Evolutionary conservation across 2,797 vertebrate genomes (phyloP).

Genomic region (Esox masquinongy): DNA sequence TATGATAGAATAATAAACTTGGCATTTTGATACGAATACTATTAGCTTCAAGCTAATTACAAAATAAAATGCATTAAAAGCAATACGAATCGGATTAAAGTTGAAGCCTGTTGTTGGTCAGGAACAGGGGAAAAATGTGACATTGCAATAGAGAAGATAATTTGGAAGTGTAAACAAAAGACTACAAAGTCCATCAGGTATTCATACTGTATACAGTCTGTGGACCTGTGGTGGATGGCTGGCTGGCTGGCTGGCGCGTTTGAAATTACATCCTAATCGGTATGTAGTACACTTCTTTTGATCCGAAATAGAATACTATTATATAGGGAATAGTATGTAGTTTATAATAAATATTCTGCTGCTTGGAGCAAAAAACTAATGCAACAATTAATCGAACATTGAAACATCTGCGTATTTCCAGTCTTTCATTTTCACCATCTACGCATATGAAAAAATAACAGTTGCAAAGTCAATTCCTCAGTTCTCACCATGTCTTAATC

Average conservation of each 20-base stretch:
- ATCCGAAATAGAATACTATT: background rate
- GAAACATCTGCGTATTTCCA: conserved; percentile 38
- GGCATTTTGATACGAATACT: conserved; percentile 53
- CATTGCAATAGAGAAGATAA: conserved; percentile 60
- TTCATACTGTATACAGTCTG: conserved; percentile 23
- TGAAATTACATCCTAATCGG: background rate
- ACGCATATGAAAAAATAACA: background rate
- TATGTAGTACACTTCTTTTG: background rate
- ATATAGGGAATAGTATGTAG: background rate
- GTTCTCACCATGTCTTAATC: too few relatives aligned
- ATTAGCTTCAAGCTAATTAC: conserved; percentile 69
- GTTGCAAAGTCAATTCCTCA: background rate
- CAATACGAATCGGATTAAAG: conserved; percentile 56
- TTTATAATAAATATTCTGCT: conserved; percentile 4
- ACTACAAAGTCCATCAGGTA: conserved; percentile 58
- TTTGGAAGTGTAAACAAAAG: conserved; percentile 68
- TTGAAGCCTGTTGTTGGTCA: conserved; percentile 41
- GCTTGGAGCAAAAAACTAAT: conserved; percentile 41
- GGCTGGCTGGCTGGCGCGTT: background rate
- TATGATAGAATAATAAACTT: conserved; percentile 44
- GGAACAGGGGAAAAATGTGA: conserved; percentile 63
- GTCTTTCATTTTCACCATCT: conserved; percentile 30
- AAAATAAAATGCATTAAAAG: too few relatives aligned
- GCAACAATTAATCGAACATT: conserved; percentile 33
- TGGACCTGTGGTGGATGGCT: background rate